Evolutionary conservation across 1,140 invertebrate genomes (phyloP).

Genomic region (Spodoptera litura): DNA sequence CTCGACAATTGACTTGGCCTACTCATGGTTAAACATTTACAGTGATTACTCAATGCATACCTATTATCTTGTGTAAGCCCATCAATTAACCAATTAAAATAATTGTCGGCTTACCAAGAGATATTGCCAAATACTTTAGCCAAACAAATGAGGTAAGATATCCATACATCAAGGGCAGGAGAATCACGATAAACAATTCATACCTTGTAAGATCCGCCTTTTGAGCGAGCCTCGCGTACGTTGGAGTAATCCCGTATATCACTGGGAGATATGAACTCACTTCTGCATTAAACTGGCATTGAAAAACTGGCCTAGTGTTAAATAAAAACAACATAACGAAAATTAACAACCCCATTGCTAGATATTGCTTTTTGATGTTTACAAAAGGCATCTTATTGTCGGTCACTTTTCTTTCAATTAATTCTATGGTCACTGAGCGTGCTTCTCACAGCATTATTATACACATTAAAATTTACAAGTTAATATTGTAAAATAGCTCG

Average conservation of each 20-base stretch:
- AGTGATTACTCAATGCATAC: not conserved
- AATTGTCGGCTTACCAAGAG: constrained; percentile 45
- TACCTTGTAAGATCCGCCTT: constrained; percentile 97
- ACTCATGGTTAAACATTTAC: too few relatives aligned
- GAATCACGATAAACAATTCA: constrained; percentile 69
- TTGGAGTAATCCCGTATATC: constrained; percentile 97
- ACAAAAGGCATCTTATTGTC: constrained; percentile 82
- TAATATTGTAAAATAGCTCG: constrained; percentile 22
- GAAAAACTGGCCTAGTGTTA: constrained; percentile 77
- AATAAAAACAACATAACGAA: constrained; percentile 82
- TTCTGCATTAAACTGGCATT: constrained; percentile 80
- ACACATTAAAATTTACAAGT: constrained; percentile 30
- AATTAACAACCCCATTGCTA: constrained; percentile 80
- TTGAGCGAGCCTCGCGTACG: constrained; percentile 95
- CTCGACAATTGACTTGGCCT: not conserved
- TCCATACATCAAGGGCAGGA: constrained; percentile 70
- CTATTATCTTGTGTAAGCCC: constrained; percentile 12
- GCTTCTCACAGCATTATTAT: constrained; percentile 38
- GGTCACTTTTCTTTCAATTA: constrained; percentile 25
- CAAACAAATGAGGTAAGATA: constrained; percentile 56
- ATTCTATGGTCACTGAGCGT: constrained; percentile 9
- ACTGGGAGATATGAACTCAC: constrained; percentile 85
- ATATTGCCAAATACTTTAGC: constrained; percentile 67
- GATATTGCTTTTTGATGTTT: constrained; percentile 82
- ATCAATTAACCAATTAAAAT: constrained; percentile 50